phyloP scores from a whole-genome alignment of 2,888 invertebrate genomes.

The Hypselothyrea guttata region DNA sequence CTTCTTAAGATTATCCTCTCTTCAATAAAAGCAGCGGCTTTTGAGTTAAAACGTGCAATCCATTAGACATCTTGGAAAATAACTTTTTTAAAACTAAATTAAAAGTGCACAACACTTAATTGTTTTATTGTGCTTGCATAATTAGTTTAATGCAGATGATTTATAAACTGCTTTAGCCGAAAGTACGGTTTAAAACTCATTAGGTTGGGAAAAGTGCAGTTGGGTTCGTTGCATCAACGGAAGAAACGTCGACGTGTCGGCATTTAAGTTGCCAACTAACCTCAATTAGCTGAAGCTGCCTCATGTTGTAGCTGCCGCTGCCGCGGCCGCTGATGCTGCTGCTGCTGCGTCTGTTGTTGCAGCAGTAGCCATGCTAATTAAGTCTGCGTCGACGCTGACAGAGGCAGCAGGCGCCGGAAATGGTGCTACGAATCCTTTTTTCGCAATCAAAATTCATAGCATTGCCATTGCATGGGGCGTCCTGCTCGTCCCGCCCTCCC shows the following conservation, averaged over 20 bases:
- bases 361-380: constrained; percentile 58
- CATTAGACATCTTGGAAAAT: no score
- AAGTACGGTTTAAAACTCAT: constrained; percentile 48
- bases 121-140: no score
- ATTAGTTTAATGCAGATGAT: constrained; percentile 34
- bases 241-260: constrained; percentile 47
- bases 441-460: constrained; percentile 70
- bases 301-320: constrained; percentile 16
- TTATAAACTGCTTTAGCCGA: constrained; percentile 21
- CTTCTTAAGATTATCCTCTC: no score
- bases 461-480: constrained; percentile 7
- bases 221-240: constrained; percentile 45
- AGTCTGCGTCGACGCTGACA: constrained; percentile 56
- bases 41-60: no score
- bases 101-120: no score
- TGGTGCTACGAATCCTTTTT: constrained; percentile 57
- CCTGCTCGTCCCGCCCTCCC: not conserved
- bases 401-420: constrained; percentile 51
- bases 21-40: no score
- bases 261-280: constrained; percentile 58
- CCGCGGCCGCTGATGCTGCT: no score
- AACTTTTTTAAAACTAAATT: no score
- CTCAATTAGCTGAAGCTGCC: constrained; percentile 54
- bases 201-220: constrained; percentile 30
- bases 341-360: constrained; percentile 5